Base-by-base conservation (phyloP, 35 echinoderm and acorn worm species). In the Strongylocentrotus purpuratus region DNA sequence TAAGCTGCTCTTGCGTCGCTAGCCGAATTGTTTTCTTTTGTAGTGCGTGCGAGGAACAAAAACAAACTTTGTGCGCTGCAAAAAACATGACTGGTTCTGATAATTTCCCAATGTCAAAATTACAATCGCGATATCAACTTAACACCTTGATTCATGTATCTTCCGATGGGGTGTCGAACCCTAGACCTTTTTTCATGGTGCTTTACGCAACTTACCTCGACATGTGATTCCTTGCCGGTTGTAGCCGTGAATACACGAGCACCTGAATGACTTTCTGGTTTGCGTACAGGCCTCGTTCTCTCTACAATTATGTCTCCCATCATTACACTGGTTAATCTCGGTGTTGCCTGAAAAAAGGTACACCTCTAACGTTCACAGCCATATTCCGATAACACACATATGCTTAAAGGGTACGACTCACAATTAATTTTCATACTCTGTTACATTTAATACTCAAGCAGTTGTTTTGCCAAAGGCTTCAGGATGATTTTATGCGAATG, bases 301-400 rank as follows among this genome's bases (percentile, higher is more conserved):
- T 92, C 96, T 94, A 90, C 98, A 99, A 22, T 85, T 97, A 92
- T 97, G 98, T n/a, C 59, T 94, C 46, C 95, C 96, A 85, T 97
- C 96, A 94, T 95, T 97, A 59, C 98, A 99, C 88, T 99, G 96
- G 86, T 97, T 96, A 58, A 97, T 94, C 61, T 99, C 98, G 96
- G 96, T 60, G 86, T 93, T 89, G 32, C 45, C 87, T 89, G 87
- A 10, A 46, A 89, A 10, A 14, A 86, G 33, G 33, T 86, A 13
- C 14, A 31, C 22, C n/a, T 86, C 85, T 86, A 86, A 7, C 33
- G 9, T 86, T 86, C n/a, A 86, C 9, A 10, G 12, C n/a, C 85
- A 86, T 33, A 22, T 85, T 20, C 4, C 0, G 31, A 17, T 20
- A 31, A 85, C 70, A 85, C 4, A 0, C 0, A 2, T 31, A 17